Conservation (phyloP, 1,140 invertebrate species). For the Papilio dardanus region DNA sequence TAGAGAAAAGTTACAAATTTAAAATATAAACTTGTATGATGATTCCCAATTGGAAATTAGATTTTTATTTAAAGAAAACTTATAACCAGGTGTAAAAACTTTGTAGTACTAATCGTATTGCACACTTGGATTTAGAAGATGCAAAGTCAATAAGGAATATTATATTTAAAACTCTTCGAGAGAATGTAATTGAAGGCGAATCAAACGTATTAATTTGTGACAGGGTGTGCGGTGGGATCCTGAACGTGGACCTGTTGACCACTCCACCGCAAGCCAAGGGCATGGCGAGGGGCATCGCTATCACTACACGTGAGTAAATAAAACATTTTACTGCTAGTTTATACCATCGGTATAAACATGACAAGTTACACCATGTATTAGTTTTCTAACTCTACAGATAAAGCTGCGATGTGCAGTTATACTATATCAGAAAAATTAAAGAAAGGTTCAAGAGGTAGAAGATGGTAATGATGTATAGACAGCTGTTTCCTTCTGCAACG, state of each 20-base stretch:
- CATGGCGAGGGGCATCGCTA: constrained; percentile 51
- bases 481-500: background rate
- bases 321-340: background rate
- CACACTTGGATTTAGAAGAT: no score
- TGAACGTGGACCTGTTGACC: constrained; percentile 69
- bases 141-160: background rate
- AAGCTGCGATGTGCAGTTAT: no score
- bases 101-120: no score
- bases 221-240: constrained; percentile 73
- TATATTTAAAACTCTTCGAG: background rate
- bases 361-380: no score
- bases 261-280: constrained; percentile 74
- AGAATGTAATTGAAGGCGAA: background rate
- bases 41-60: no score
- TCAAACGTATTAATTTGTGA: background rate
- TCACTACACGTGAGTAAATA: constrained; percentile 68
- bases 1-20: no score
- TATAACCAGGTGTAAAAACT: background rate
- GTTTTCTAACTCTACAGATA: no score
- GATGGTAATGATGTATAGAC: background rate
- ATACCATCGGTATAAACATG: no score
- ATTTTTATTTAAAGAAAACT: no score
- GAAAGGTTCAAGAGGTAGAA: no score
- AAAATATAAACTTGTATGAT: no score
- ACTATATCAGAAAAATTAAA: no score